A percentile compares a stretch with the other conserved stretches of the same genome.
Evolutionary conservation across 2,797 vertebrate genomes (phyloP).

Genomic region (Mus minutoides): DNA sequence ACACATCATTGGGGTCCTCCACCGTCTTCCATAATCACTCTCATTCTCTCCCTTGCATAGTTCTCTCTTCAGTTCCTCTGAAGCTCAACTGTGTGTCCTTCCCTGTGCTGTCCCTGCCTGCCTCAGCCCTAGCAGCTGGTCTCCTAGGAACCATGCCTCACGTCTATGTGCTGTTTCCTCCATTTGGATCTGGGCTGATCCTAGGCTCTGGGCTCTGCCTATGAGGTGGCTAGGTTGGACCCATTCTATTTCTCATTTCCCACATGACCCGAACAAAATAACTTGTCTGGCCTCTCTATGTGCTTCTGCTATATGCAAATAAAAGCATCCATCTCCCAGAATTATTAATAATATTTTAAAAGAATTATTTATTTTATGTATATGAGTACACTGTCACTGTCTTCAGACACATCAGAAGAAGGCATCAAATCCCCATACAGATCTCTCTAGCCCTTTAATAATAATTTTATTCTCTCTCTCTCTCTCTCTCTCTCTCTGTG

Average conservation of each 20-base stretch:
- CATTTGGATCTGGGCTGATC: not conserved
- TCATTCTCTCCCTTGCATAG: not conserved
- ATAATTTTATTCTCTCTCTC: not conserved
- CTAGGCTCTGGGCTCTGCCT: not conserved
- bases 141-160: not conserved
- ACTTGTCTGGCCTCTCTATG: constrained; percentile 33
- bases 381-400: not conserved
- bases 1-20: not conserved
- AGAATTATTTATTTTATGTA: not conserved
- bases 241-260: not conserved
- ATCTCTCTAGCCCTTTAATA: not conserved
- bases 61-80: not conserved
- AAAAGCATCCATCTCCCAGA: constrained; percentile 1
- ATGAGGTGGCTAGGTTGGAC: not conserved
- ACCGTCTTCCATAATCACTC: not conserved
- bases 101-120: not conserved
- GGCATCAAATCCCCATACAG: not conserved
- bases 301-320: not conserved
- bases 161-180: not conserved
- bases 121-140: not conserved
- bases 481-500: not conserved
- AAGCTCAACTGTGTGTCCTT: not conserved
- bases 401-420: not conserved
- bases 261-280: not conserved
- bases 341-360: not conserved